These are phyloP conservation scores for Argopecten irradians DNA, from an alignment of 1,140 invertebrate species.

Conservation along the genomic window DNA sequence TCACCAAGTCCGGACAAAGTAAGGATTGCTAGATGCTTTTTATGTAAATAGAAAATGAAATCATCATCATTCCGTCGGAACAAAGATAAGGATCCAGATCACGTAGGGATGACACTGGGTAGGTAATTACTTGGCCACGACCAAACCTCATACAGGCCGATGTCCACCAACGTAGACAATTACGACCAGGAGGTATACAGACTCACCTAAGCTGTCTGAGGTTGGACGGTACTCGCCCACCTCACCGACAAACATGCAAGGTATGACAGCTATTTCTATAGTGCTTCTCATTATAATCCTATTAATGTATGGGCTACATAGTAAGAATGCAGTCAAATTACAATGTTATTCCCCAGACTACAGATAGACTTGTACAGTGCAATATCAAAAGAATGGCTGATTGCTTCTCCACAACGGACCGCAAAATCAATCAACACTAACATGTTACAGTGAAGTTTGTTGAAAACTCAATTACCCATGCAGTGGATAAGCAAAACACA, in stretches of 20 bases:
- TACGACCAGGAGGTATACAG: not conserved
- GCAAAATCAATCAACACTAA: conserved; percentile 6
- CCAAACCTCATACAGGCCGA: not conserved
- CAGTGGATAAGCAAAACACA: conserved; percentile 11
- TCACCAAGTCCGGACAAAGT: too few species aligned
- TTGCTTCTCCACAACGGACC: conserved; percentile 7
- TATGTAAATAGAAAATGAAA: not conserved
- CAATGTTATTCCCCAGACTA: not conserved
- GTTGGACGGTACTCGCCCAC: not conserved
- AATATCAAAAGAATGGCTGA: conserved; percentile 7
- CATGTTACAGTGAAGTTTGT: not conserved
- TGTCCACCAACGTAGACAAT: not conserved
- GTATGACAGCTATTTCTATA: conserved; percentile 16
- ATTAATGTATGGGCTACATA: not conserved
- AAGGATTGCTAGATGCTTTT: not conserved
- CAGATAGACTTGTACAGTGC: not conserved
- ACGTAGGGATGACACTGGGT: not conserved
- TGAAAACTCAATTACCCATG: conserved; percentile 8
- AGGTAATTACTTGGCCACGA: not conserved
- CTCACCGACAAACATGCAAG: conserved; percentile 9
- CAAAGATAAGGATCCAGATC: not conserved
- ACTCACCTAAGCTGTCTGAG: not conserved
- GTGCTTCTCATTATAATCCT: conserved; percentile 10
- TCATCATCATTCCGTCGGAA: not conserved
- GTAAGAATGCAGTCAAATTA: conserved; percentile 1